Percentiles rank a stretch among this genome's conserved stretches.
Evolutionary conservation across 2,797 vertebrate genomes (phyloP).

Genomic region (Agapornis canus): DNA sequence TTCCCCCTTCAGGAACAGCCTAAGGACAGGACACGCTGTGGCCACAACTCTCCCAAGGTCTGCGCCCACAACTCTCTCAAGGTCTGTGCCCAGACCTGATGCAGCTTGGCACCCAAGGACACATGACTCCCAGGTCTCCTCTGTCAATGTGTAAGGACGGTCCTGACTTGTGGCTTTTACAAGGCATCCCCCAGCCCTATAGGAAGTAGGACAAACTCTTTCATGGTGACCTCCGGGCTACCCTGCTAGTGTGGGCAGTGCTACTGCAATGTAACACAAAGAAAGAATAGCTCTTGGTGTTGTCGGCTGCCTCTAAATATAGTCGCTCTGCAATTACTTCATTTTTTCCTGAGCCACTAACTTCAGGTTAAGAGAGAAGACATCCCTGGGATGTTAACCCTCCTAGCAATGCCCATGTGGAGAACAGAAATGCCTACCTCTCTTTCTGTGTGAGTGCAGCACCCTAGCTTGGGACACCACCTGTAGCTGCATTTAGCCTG

Average conservation of each 20-base stretch:
- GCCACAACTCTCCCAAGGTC: background rate
- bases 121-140: background rate
- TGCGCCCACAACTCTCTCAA: background rate
- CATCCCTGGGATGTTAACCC: background rate
- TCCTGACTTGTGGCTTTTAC: background rate
- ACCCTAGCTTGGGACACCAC: background rate
- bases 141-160: fast-evolving
- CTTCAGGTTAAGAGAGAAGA: constrained; percentile 26
- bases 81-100: background rate
- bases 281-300: background rate
- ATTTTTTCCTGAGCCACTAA: constrained; percentile 16
- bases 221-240: background rate
- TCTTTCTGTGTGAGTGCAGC: background rate
- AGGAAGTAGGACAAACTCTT: background rate
- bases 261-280: background rate
- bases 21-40: background rate
- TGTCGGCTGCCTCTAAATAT: constrained; percentile 26
- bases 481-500: background rate
- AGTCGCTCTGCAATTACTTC: constrained; percentile 8
- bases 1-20: background rate
- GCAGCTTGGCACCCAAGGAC: background rate
- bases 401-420: background rate
- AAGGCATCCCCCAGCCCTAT: background rate
- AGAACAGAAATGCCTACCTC: background rate
- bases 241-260: background rate